Conservation (phyloP, 2,113 vertebrate species). For the Rostratula benghalensis region DNA sequence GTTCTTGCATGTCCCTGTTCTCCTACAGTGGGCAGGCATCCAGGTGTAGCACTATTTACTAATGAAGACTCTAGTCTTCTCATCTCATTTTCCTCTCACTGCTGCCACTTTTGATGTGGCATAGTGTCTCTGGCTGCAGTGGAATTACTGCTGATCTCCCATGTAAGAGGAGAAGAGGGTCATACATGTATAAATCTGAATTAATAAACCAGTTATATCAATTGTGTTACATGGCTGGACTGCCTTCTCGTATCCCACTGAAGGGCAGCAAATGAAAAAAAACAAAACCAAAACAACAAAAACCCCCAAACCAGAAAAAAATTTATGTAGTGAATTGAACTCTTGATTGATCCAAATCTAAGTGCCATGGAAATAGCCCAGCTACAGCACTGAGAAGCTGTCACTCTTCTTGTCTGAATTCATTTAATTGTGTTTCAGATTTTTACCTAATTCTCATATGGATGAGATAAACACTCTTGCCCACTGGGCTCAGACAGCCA, state of each 20-base stretch:
- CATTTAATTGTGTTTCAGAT: not conserved
- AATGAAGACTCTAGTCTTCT: conserved; percentile 1
- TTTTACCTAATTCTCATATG: conserved; percentile 4
- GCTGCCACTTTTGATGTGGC: not conserved
- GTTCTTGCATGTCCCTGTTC: not conserved
- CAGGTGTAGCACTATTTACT: not conserved
- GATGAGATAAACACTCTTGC: conserved; percentile 36
- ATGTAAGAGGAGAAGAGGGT: not conserved
- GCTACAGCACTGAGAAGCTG: not conserved
- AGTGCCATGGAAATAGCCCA: conserved; percentile 3
- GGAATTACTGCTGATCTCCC: not conserved
- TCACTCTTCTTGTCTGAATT: conserved; percentile 26
- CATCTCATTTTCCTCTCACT: not conserved
- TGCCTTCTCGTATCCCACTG: not conserved
- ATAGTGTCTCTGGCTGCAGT: not conserved
- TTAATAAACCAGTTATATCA: conserved; percentile 4
- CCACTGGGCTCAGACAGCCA: not conserved
- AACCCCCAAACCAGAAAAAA: not conserved
- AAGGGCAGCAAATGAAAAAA: not conserved
- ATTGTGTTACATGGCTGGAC: not conserved
- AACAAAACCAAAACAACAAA: not conserved
- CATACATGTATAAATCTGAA: not conserved
- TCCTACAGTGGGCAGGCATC: not conserved
- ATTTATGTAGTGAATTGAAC: not conserved
- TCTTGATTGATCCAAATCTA: conserved; percentile 8